phyloP scores from a whole-genome alignment of 2,113 vertebrate species.

The Dendrocopos noguchii region DNA sequence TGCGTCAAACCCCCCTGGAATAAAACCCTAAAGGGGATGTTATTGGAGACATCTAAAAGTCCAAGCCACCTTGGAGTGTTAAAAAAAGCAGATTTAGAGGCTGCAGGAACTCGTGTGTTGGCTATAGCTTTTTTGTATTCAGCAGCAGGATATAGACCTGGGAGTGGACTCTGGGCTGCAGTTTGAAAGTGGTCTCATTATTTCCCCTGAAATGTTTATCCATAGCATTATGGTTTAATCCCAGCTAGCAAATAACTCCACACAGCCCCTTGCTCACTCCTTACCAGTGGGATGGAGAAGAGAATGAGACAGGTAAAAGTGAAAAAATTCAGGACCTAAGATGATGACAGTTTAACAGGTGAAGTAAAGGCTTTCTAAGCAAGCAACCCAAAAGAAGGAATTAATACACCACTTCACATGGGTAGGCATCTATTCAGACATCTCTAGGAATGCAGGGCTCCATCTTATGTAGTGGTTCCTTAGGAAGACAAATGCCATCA shows the following conservation, averaged over 20 bases:
- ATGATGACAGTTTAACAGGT: not conserved
- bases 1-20: not conserved
- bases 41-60: not conserved
- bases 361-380: not conserved
- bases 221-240: not conserved
- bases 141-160: not conserved
- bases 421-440: not conserved
- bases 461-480: too few species aligned
- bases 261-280: not conserved
- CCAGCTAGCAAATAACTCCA: not conserved
- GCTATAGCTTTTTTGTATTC: not conserved
- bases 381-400: not conserved
- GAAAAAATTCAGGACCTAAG: not conserved
- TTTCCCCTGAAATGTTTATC: not conserved
- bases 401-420: not conserved
- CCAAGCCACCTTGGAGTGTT: not conserved
- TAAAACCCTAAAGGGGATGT: not conserved
- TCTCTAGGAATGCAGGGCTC: not conserved
- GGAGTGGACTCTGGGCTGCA: not conserved
- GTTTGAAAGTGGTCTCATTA: not conserved
- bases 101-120: not conserved
- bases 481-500: not conserved
- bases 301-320: not conserved
- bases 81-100: accelerated
- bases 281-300: not conserved